Conservation (phyloP, 1,140 invertebrate species). For the Apis florea region DNA sequence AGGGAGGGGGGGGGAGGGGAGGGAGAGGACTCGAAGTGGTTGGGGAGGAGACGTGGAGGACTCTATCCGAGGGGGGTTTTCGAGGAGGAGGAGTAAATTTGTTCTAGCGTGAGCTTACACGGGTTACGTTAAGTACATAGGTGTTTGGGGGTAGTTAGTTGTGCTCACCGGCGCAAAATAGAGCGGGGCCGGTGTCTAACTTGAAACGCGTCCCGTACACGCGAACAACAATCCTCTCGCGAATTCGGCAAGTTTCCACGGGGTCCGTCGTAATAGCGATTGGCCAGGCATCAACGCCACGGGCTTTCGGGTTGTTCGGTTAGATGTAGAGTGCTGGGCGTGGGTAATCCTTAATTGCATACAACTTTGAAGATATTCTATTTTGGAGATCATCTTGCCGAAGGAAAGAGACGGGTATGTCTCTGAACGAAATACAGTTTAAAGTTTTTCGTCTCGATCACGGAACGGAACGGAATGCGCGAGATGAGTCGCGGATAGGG, state of each 20-base stretch:
- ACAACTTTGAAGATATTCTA: no score
- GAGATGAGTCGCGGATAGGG: background rate
- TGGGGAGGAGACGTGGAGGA: constrained; percentile 54
- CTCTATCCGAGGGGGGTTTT: constrained; percentile 23
- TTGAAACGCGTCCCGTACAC: constrained; percentile 66
- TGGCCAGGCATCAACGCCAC: constrained; percentile 6
- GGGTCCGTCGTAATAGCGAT: constrained; percentile 12
- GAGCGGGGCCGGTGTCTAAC: constrained; percentile 46
- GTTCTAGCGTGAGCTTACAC: constrained; percentile 81
- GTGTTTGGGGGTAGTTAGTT: constrained; percentile 76
- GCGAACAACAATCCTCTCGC: constrained; percentile 37
- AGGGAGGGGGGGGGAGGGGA: constrained; percentile 59
- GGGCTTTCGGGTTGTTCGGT: background rate
- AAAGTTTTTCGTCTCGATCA: no score
- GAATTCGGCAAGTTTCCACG: constrained; percentile 40
- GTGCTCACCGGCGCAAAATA: constrained; percentile 64
- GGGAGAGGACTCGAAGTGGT: constrained; percentile 63
- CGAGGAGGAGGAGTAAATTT: constrained; percentile 71
- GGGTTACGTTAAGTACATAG: constrained; percentile 80
- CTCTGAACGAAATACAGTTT: background rate
- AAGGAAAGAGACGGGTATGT: no score
- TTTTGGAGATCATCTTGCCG: no score
- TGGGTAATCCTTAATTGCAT: background rate
- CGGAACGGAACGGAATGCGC: no score
- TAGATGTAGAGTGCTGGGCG: background rate